Conservation (phyloP, 2,113 vertebrate genomes). For the Mormyrus lacerda region DNA sequence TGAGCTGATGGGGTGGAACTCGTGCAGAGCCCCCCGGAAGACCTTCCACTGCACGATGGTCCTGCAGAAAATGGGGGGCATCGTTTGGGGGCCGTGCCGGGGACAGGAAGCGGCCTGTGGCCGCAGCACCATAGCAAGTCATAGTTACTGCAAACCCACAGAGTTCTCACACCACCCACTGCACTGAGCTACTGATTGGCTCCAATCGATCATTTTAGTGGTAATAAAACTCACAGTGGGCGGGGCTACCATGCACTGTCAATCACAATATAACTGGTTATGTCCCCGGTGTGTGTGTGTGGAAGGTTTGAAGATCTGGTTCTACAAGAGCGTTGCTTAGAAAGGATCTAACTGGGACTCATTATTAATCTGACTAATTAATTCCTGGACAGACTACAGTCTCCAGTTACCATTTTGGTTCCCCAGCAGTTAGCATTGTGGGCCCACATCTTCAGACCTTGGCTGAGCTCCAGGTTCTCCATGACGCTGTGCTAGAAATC, state of each 20-base stretch:
- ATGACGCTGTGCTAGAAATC: not conserved
- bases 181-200: not conserved
- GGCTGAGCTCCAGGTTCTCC: not conserved
- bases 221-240: not conserved
- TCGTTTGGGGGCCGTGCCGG: not conserved
- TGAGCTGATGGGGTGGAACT: conserved; percentile 93
- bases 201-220: not conserved
- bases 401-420: not conserved
- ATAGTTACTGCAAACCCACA: not conserved
- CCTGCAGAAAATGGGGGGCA: conserved; percentile 48
- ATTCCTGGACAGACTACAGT: not conserved
- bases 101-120: not conserved
- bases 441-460: not conserved
- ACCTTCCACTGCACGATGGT: conserved; percentile 97
- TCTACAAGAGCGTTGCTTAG: not conserved
- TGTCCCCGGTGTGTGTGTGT: not conserved
- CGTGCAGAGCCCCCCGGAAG: conserved; percentile 89
- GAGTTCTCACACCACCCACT: not conserved
- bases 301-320: not conserved
- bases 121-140: not conserved
- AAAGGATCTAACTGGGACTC: not conserved
- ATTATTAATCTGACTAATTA: not conserved
- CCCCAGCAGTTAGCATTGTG: not conserved
- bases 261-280: not conserved
- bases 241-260: not conserved